Evolutionary conservation across 1,140 invertebrate species (phyloP).

Genomic region (Tetramorium simillimum): DNA sequence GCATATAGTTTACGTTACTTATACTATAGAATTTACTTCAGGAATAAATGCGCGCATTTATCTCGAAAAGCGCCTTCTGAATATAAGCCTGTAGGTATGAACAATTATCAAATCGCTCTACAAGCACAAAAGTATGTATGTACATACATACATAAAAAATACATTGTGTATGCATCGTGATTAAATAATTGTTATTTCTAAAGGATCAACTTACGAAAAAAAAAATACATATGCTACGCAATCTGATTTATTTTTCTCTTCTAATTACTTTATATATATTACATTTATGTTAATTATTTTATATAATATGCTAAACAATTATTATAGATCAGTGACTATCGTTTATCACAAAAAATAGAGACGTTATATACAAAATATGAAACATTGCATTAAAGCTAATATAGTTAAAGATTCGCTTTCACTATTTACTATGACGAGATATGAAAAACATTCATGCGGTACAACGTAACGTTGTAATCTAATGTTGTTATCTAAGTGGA

Average conservation of each 20-base stretch:
- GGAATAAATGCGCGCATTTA: too few species aligned
- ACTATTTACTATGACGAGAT: neutral
- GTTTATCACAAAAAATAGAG: conserved; percentile 22
- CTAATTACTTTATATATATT: conserved; percentile 6
- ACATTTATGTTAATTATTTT: conserved; percentile 3
- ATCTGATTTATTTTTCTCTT: conserved; percentile 2
- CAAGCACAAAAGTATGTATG: too few species aligned
- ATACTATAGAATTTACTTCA: too few species aligned
- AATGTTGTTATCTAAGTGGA: neutral
- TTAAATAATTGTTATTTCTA: neutral
- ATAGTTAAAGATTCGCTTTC: neutral
- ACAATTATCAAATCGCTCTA: too few species aligned
- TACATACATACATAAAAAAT: too few species aligned
- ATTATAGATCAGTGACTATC: neutral
- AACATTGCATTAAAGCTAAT: conserved; percentile 4
- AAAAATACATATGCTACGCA: neutral
- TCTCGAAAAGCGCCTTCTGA: too few species aligned
- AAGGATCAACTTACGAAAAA: neutral
- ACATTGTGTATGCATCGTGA: neutral
- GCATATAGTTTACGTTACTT: too few species aligned
- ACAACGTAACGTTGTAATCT: conserved; percentile 1
- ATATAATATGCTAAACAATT: neutral
- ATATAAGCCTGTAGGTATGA: too few species aligned
- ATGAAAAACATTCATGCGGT: neutral
- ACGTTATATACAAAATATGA: neutral